A percentile compares a stretch with the other conserved stretches of the same genome.
These are phyloP conservation scores for Mandrillus leucophaeus DNA, from an alignment of 2,113 vertebrate species.

Conservation along the genomic window DNA sequence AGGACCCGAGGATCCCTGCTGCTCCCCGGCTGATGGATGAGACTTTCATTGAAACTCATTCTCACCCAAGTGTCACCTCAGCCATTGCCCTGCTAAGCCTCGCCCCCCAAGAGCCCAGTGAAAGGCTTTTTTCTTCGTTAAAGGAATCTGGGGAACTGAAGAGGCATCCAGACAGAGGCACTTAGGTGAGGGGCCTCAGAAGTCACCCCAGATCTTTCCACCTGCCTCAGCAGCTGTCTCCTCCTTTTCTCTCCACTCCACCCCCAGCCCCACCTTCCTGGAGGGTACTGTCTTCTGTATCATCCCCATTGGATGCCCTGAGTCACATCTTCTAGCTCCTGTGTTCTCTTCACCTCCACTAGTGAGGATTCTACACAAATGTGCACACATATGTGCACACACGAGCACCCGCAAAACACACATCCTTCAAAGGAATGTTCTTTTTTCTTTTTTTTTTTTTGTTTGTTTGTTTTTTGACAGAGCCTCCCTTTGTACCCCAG, in stretches of 20 bases:
- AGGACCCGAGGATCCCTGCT: neutral
- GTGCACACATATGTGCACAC: rapidly evolving
- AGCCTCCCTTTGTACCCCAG: too few relatives aligned
- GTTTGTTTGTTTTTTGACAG: too few relatives aligned
- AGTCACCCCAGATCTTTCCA: neutral
- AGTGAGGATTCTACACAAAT: neutral
- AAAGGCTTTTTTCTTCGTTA: neutral
- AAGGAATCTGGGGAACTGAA: neutral
- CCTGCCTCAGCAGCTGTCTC: neutral
- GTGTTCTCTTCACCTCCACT: neutral
- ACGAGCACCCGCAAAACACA: too few relatives aligned
- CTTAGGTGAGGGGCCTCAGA: rapidly evolving
- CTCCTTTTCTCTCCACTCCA: too few relatives aligned
- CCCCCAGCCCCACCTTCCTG: rapidly evolving
- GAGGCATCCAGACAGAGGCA: neutral
- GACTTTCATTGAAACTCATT: neutral
- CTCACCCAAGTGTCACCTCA: neutral
- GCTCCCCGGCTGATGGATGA: neutral
- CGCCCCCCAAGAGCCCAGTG: rapidly evolving
- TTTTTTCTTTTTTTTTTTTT: too few relatives aligned
- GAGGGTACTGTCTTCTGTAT: rapidly evolving
- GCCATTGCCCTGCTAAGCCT: neutral
- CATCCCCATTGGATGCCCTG: neutral
- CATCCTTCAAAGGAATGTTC: neutral
- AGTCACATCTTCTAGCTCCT: neutral